Evolutionary conservation across 2,113 vertebrate genomes (phyloP).

Genomic region (Ascaphus truei): DNA sequence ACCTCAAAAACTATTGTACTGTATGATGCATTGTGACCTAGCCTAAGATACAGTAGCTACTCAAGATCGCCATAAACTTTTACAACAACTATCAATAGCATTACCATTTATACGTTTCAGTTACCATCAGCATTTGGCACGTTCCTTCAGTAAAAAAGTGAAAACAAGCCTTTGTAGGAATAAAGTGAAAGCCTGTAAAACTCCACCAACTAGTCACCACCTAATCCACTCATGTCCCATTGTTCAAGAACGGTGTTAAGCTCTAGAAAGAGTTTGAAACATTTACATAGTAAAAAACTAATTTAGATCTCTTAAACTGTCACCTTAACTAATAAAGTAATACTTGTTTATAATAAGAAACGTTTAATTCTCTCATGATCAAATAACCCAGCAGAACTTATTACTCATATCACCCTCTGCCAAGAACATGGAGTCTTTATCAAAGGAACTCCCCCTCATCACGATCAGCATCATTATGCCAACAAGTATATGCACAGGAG

Average conservation of each 20-base stretch:
- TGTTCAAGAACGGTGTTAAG: not conserved
- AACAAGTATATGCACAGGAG: constrained; percentile 52
- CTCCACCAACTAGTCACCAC: constrained; percentile 3
- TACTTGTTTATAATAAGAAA: constrained; percentile 28
- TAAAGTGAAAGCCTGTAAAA: not conserved
- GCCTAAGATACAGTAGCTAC: not conserved
- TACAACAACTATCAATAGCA: not conserved
- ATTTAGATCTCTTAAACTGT: not conserved
- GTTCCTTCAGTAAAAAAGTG: not conserved
- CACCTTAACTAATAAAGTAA: constrained; percentile 16
- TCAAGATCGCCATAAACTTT: not conserved
- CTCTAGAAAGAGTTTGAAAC: not conserved
- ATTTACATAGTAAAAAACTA: constrained; percentile 3
- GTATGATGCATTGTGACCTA: too few species aligned
- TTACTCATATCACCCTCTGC: constrained; percentile 57
- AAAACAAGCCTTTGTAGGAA: not conserved
- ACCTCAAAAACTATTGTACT: too few species aligned
- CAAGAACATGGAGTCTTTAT: constrained; percentile 52
- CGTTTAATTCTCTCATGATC: constrained; percentile 52
- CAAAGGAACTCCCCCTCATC: constrained; percentile 46
- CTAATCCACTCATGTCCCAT: not conserved
- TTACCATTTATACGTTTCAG: not conserved
- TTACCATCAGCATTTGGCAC: not conserved
- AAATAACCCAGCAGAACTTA: constrained; percentile 54
- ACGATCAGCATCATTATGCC: constrained; percentile 44